A percentile compares a stretch with the other conserved stretches of the same genome.
phyloP scores from a whole-genome alignment of 2,113 vertebrate genomes.

The Promerops cafer region DNA sequence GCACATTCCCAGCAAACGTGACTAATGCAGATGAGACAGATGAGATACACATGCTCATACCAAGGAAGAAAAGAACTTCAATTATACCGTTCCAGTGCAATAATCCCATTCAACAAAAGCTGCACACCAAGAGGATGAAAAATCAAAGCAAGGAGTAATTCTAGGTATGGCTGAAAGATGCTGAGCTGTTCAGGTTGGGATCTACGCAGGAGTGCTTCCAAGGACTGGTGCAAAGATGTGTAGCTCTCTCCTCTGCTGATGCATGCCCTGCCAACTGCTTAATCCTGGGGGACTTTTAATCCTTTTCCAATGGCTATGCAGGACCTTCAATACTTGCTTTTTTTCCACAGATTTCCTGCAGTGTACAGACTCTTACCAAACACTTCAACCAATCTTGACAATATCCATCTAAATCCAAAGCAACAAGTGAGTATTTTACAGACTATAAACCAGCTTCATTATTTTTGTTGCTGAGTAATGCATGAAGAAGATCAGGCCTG shows the following conservation, averaged over 20 bases:
- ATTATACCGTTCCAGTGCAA: not conserved
- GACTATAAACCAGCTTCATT: not conserved
- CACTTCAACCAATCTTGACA: not conserved
- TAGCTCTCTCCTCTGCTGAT: not conserved
- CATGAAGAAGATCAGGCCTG: not conserved
- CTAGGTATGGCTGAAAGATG: not conserved
- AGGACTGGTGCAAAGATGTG: not conserved
- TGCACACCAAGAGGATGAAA: not conserved
- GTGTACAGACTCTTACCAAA: not conserved
- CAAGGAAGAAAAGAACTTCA: not conserved
- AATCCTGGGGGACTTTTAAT: not conserved
- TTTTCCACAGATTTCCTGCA: not conserved
- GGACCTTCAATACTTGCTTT: not conserved
- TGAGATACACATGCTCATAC: not conserved
- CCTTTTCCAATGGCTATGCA: not conserved
- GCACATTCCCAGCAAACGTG: not conserved
- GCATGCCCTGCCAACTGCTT: not conserved
- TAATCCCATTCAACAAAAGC: not conserved
- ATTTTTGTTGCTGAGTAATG: not conserved
- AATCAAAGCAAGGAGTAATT: not conserved
- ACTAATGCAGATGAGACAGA: not conserved
- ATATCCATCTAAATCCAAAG: not conserved
- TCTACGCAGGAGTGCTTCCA: not conserved
- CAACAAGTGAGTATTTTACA: not conserved
- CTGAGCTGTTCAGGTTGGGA: not conserved